phyloP scores from a whole-genome alignment of 2,113 vertebrate genomes.

The Corythornis madagascariensis region DNA sequence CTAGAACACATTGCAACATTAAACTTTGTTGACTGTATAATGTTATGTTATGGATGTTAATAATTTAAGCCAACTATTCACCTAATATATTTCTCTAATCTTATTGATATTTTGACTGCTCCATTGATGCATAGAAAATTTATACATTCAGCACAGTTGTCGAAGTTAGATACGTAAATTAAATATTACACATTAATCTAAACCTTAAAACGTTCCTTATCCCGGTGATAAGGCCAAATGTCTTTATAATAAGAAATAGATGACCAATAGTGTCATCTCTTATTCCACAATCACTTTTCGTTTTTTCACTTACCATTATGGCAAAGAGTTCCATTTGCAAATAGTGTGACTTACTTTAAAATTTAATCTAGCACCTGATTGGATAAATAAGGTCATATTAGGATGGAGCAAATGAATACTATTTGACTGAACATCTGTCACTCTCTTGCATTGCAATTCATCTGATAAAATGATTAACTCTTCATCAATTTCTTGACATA shows the following conservation, averaged over 20 bases:
- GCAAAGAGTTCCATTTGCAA: not conserved
- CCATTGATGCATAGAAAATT: not conserved
- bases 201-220: conserved; percentile 31
- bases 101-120: conserved; percentile 24
- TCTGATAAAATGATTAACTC: conserved; percentile 36
- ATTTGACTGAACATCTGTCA: conserved; percentile 24
- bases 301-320: conserved; percentile 1
- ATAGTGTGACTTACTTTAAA: conserved; percentile 1
- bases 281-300: not conserved
- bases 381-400: conserved; percentile 39
- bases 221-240: conserved; percentile 40
- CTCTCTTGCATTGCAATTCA: not conserved
- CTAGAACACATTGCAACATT: not conserved
- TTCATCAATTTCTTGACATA: conserved; percentile 54
- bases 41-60: not conserved
- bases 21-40: not conserved
- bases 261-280: conserved; percentile 21
- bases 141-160: conserved; percentile 17
- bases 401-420: not conserved
- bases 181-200: conserved; percentile 45
- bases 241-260: conserved; percentile 54
- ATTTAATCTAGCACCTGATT: conserved; percentile 2
- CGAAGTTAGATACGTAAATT: conserved; percentile 39
- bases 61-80: conserved; percentile 10
- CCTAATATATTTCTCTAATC: not conserved